Percentiles rank a stretch among this genome's conserved stretches.
These are phyloP conservation scores for Hyperoodon ampullatus DNA, from an alignment of 2,113 vertebrate genomes.

Conservation along the genomic window DNA sequence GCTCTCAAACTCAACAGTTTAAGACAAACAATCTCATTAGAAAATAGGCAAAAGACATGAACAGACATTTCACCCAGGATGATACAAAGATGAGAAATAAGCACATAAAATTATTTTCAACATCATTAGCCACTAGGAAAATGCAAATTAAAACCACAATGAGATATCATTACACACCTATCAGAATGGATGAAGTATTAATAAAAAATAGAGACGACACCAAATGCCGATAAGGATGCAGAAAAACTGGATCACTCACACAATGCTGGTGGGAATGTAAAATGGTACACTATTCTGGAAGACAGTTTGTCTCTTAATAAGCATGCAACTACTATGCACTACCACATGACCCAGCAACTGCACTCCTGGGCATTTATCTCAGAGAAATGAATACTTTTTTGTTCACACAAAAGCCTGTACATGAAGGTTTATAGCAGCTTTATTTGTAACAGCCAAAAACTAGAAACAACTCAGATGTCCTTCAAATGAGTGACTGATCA, in stretches of 20 bases:
- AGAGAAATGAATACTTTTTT: background rate
- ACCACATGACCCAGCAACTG: background rate
- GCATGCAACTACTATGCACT: background rate
- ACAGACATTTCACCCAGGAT: background rate
- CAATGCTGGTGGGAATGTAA: background rate
- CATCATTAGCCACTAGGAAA: background rate
- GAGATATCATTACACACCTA: background rate
- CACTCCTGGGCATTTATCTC: background rate
- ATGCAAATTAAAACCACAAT: slow-evolving; percentile 39
- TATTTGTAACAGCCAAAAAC: background rate
- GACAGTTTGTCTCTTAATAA: background rate
- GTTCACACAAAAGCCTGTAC: background rate
- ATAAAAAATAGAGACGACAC: background rate
- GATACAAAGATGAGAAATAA: background rate
- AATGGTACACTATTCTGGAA: background rate
- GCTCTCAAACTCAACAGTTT: background rate
- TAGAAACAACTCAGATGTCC: background rate
- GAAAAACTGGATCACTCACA: background rate
- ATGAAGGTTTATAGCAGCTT: background rate
- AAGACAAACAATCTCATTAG: background rate
- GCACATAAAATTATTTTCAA: background rate
- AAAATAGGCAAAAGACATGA: background rate
- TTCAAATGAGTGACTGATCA: slow-evolving; percentile 17
- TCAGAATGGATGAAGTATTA: background rate
- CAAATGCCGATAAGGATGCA: background rate